Conservation (phyloP, 2,888 invertebrate species). For the Sclerodermus sp. region DNA sequence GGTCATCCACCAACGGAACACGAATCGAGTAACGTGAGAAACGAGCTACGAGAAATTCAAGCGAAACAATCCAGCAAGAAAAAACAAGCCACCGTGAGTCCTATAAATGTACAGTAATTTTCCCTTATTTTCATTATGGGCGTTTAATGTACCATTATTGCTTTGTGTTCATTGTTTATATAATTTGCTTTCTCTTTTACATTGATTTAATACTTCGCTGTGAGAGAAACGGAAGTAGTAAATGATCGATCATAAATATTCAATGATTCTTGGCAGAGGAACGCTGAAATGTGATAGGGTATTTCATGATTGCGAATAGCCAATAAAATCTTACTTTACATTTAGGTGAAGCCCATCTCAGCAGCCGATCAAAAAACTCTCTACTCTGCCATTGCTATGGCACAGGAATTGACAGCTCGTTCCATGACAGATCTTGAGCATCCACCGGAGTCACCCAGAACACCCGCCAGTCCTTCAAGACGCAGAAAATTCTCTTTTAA, state of each 20-base stretch:
- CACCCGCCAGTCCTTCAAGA: constrained; percentile 61
- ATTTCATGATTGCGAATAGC: constrained; percentile 3
- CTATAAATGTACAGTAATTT: constrained; percentile 50
- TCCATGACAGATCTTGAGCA: constrained; percentile 57
- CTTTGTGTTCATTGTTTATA: constrained; percentile 9
- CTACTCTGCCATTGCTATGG: constrained; percentile 90
- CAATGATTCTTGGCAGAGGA: too few species aligned
- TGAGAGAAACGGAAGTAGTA: neutral
- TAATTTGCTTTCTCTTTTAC: neutral
- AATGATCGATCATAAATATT: too few species aligned
- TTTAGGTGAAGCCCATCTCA: constrained; percentile 85
- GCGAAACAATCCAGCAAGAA: constrained; percentile 60
- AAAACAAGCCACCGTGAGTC: constrained; percentile 62
- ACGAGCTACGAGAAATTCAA: constrained; percentile 70
- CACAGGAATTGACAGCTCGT: constrained; percentile 82
- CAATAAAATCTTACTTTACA: constrained; percentile 39
- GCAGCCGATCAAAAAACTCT: constrained; percentile 89
- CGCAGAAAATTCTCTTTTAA: constrained; percentile 80
- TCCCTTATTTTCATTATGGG: constrained; percentile 31
- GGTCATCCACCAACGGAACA: constrained; percentile 53
- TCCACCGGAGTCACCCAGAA: constrained; percentile 56
- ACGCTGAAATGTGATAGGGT: too few species aligned
- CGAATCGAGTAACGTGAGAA: constrained; percentile 68
- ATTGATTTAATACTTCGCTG: neutral
- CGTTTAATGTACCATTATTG: constrained; percentile 20